Base-by-base conservation (phyloP, 2,888 invertebrate genomes). In the Pollenia labialis region DNA sequence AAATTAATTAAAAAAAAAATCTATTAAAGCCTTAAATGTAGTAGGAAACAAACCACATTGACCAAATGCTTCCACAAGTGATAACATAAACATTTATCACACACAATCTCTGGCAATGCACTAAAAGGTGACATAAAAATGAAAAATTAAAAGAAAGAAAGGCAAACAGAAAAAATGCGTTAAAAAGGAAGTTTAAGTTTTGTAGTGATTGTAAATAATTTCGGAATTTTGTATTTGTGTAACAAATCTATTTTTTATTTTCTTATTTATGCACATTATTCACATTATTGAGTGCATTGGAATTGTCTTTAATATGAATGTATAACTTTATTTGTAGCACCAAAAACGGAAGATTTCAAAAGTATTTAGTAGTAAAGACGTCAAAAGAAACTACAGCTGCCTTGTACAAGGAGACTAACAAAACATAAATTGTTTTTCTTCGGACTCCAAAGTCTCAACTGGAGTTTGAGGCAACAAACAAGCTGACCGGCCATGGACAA, bases 281-380 rank as follows among this genome's bases (percentile, higher is more conserved):
- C 81, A 69, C 16, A 44, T 80, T 60, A 74, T 66, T 42, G 16
- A 66, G 18, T 58, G 56, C 46, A 40, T 46, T 4, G 58, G 58
- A 44, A n/a, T n/a, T 46, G 52, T 50, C 62, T 11, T n/a, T 12
- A 52, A 50, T 50, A 48, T 10, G 40, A 58, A 74, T 81, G 68
- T 75, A 75, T 62, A 62, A 72, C 84, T 84, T 79, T 74, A 74
- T 79, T 74, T 79, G 72, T 68, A 84, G 74, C 84, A 79, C 83
- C 83, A 83, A 83, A 84, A 77, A 81, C 80, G 84, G 81, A 87
- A 81, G 84, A 87, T 83, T 81, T 84, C 62, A 77, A 82, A 32
- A 87, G 80, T 75, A 86, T 75, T 83, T 82, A 69, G 69, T 83
- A 83, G 83, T 84, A 81, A 71, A 87, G 87, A 87, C 81, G 68